A percentile compares a stretch with the other conserved stretches of the same genome.
Evolutionary conservation across 2,888 invertebrate species (phyloP).

Genomic region (Andrena haemorrhoa): DNA sequence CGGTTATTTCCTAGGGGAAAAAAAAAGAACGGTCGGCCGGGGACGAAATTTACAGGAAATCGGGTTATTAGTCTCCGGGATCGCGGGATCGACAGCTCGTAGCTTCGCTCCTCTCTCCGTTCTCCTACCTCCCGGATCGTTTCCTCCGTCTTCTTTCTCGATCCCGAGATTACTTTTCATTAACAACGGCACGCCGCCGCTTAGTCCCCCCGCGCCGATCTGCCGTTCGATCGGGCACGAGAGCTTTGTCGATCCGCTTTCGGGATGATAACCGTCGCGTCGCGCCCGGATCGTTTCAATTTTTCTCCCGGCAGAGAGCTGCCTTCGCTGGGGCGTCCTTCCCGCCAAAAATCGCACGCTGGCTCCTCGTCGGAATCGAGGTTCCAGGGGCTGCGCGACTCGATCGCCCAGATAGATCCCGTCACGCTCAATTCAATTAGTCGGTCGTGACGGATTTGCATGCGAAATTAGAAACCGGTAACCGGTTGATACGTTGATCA

Average conservation of each 20-base stretch:
- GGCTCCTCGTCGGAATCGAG: constrained; percentile 3
- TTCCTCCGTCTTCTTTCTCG: not conserved
- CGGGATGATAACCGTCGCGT: too few species aligned
- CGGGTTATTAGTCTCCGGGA: constrained; percentile 71
- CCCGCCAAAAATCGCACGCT: not conserved
- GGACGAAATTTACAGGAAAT: constrained; percentile 73
- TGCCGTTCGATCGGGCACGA: too few species aligned
- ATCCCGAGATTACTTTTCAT: not conserved
- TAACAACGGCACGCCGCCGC: not conserved
- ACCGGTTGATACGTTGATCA: constrained; percentile 59
- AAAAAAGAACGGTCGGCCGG: constrained; percentile 51
- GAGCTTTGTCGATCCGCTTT: too few species aligned
- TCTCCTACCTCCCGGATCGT: not conserved
- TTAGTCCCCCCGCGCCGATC: not conserved
- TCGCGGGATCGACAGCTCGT: constrained; percentile 49
- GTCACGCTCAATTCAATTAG: constrained; percentile 58
- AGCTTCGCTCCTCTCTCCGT: constrained; percentile 25
- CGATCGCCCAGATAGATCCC: constrained; percentile 46
- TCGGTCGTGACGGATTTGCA: constrained; percentile 60
- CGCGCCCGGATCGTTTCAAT: not conserved
- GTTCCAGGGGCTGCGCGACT: constrained; percentile 16
- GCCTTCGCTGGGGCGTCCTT: not conserved
- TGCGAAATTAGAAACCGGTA: constrained; percentile 62
- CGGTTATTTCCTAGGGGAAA: constrained; percentile 73
- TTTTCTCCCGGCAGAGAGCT: not conserved